These are phyloP conservation scores for Dendrocincla tyrannina DNA, from an alignment of 2,797 vertebrate species.

Conservation along the genomic window DNA sequence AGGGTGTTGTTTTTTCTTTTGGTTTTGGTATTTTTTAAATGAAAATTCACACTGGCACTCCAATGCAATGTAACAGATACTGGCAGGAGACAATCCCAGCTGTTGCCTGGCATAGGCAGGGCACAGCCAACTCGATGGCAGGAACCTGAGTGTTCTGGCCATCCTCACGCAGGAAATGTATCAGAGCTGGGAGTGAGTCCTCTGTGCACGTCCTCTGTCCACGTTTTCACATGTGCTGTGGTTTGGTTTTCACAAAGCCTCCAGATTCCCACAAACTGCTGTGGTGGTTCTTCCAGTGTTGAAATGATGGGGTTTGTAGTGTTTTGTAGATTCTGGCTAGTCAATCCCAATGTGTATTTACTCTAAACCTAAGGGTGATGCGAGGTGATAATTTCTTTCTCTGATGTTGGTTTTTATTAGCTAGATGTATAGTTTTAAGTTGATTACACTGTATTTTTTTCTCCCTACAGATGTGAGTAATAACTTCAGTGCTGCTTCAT, in stretches of 20 bases:
- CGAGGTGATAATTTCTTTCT: not conserved
- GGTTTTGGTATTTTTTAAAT: not conserved
- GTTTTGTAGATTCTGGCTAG: not conserved
- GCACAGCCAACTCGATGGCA: not conserved
- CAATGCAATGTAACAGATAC: not conserved
- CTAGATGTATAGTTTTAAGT: not conserved
- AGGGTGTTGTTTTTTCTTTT: not conserved
- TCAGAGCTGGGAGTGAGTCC: not conserved
- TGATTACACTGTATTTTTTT: not conserved
- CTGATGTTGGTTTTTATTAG: not conserved
- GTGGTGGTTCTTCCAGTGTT: not conserved
- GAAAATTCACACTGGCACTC: not conserved
- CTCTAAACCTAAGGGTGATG: not conserved
- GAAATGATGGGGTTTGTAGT: not conserved
- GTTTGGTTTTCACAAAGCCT: not conserved
- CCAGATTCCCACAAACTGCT: not conserved
- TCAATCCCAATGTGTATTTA: not conserved
- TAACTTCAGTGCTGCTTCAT: not conserved
- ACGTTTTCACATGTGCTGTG: not conserved
- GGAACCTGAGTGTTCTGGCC: not conserved
- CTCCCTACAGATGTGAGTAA: not conserved
- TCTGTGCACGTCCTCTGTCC: too few species aligned
- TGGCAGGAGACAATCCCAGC: not conserved
- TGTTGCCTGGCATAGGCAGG: not conserved
- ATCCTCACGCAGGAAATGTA: fast-evolving